Conservation (phyloP, 53 echinoderm and acorn worm genomes). For the Pentamera pediparva region DNA sequence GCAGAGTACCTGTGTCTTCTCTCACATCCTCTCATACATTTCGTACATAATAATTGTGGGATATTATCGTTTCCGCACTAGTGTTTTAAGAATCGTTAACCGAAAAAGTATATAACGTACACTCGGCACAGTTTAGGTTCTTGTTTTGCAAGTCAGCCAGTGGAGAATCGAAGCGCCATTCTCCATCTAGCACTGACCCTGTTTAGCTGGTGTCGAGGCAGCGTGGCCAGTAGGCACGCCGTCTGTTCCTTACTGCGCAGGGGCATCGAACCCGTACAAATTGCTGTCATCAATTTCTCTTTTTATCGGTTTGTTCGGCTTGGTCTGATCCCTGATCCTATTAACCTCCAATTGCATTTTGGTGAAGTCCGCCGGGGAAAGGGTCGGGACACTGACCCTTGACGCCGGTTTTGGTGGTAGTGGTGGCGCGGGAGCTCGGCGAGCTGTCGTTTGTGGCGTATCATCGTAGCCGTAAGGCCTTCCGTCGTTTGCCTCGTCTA, state of each 20-base stretch:
- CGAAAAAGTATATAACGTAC: too few species aligned
- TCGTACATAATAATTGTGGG: too few species aligned
- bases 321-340: not conserved
- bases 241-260: not conserved
- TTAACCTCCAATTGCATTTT: not conserved
- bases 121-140: too few species aligned
- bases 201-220: too few species aligned
- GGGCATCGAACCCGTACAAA: constrained; percentile 4
- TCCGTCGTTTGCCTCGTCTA: not conserved
- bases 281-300: not conserved
- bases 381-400: not conserved
- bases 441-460: not conserved
- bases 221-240: too few species aligned
- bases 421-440: not conserved
- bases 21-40: too few species aligned
- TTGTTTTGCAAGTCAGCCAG: too few species aligned
- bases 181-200: too few species aligned
- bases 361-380: not conserved
- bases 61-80: too few species aligned
- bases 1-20: too few species aligned
- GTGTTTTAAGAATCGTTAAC: too few species aligned
- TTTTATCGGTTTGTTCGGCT: not conserved
- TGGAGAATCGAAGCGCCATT: too few species aligned
- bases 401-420: not conserved
- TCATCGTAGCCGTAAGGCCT: not conserved